These are phyloP conservation scores for Tokudaia tokunoshimensis DNA, from an alignment of 2,797 vertebrate genomes.

Conservation along the genomic window DNA sequence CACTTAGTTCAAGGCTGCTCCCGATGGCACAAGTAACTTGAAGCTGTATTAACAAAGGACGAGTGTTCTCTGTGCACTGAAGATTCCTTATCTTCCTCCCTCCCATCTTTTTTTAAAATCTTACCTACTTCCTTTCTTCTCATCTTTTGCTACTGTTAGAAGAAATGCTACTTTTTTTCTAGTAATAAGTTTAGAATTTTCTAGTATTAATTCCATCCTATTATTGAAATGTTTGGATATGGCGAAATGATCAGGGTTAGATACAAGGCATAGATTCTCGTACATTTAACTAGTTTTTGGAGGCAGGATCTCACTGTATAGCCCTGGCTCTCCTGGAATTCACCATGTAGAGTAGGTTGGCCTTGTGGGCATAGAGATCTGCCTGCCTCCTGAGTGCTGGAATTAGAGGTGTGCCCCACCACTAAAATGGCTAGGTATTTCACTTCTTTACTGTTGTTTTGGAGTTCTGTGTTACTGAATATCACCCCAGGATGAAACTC, in stretches of 20 bases:
- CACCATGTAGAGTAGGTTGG: background rate
- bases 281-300: background rate
- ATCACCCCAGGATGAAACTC: constrained; percentile 37
- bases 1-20: background rate
- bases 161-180: constrained; percentile 30
- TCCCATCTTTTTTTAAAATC: background rate
- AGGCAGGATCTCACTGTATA: background rate
- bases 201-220: background rate
- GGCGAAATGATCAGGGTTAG: background rate
- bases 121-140: background rate
- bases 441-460: constrained; percentile 35
- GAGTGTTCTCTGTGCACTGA: background rate
- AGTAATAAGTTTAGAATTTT: constrained; percentile 29
- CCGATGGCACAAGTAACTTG: background rate
- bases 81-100: background rate
- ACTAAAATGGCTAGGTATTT: background rate
- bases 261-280: background rate
- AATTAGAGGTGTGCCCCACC: background rate
- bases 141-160: background rate
- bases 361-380: background rate
- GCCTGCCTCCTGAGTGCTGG: background rate
- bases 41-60: background rate
- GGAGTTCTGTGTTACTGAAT: constrained; percentile 45
- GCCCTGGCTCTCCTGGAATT: background rate
- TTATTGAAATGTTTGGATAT: background rate